A percentile compares a stretch with the other conserved stretches of the same genome.
Evolutionary conservation across 1,140 invertebrate species (phyloP).

Genomic region (Fopius arisanus): DNA sequence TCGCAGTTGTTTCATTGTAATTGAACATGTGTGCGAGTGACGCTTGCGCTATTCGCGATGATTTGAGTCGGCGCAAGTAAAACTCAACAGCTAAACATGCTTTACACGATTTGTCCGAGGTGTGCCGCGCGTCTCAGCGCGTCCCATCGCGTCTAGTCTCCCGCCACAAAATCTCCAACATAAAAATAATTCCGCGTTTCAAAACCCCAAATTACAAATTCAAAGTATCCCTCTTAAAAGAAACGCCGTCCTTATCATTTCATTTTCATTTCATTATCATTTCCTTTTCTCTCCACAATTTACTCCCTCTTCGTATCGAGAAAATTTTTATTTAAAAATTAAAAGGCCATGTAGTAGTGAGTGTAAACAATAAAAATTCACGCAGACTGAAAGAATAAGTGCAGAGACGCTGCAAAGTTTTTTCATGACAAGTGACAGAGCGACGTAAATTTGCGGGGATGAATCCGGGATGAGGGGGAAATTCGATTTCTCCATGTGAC

Average conservation of each 20-base stretch:
- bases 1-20: background rate
- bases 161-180: background rate
- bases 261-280: no score
- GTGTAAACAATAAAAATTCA: background rate
- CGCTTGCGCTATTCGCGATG: background rate
- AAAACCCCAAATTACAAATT: background rate
- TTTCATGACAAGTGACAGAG: background rate
- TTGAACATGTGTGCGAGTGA: background rate
- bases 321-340: no score
- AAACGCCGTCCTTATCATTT: no score
- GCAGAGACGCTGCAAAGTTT: background rate
- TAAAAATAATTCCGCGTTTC: background rate
- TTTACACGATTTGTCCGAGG: slow-evolving; percentile 10
- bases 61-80: slow-evolving; percentile 30
- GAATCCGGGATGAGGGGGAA: background rate
- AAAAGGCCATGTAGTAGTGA: background rate
- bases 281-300: no score
- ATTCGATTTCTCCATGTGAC: background rate
- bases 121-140: slow-evolving; percentile 11
- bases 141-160: background rate
- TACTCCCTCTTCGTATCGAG: no score
- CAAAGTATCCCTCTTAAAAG: no score
- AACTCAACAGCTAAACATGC: slow-evolving; percentile 35
- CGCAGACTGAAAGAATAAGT: background rate
- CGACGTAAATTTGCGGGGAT: background rate